These are phyloP conservation scores for Riptortus pedestris DNA, from an alignment of 1,140 invertebrate species.

Conservation along the genomic window DNA sequence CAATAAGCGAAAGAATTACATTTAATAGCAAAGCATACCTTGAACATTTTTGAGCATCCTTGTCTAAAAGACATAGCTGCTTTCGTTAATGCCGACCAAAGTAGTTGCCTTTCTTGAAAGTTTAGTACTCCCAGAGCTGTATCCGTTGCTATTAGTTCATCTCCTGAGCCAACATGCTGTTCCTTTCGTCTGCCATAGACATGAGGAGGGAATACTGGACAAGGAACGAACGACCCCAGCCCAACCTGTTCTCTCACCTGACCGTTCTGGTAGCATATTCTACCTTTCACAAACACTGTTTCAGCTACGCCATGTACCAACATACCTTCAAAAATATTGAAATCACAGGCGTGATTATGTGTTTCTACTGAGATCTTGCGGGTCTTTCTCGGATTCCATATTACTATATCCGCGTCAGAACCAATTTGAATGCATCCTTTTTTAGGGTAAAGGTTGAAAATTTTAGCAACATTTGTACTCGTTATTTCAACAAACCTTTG, in stretches of 20 bases:
- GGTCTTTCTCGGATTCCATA: conserved; percentile 85
- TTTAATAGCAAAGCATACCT: too few relatives aligned
- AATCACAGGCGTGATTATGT: conserved; percentile 88
- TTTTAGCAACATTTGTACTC: conserved; percentile 90
- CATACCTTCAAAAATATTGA: conserved; percentile 90
- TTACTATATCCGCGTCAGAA: conserved; percentile 93
- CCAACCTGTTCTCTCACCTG: background rate
- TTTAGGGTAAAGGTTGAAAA: conserved; percentile 94
- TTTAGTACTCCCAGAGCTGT: background rate
- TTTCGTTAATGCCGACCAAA: background rate
- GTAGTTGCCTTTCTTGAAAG: background rate
- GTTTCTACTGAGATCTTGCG: conserved; percentile 83
- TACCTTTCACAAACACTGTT: conserved; percentile 19
- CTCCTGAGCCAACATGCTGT: background rate
- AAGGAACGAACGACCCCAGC: conserved; percentile 1
- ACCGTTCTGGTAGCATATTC: conserved; percentile 14
- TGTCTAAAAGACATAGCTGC: too few relatives aligned
- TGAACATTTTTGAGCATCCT: too few relatives aligned
- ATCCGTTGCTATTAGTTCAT: background rate
- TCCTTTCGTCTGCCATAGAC: background rate
- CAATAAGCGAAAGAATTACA: too few relatives aligned
- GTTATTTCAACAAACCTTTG: conserved; percentile 93
- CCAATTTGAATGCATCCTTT: conserved; percentile 76
- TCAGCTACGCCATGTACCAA: conserved; percentile 1
- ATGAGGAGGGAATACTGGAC: background rate